Percentiles rank a stretch among this genome's conserved stretches.
These are phyloP conservation scores for Anomalospiza imberbis DNA, from an alignment of 2,797 vertebrate genomes.

Conservation along the genomic window DNA sequence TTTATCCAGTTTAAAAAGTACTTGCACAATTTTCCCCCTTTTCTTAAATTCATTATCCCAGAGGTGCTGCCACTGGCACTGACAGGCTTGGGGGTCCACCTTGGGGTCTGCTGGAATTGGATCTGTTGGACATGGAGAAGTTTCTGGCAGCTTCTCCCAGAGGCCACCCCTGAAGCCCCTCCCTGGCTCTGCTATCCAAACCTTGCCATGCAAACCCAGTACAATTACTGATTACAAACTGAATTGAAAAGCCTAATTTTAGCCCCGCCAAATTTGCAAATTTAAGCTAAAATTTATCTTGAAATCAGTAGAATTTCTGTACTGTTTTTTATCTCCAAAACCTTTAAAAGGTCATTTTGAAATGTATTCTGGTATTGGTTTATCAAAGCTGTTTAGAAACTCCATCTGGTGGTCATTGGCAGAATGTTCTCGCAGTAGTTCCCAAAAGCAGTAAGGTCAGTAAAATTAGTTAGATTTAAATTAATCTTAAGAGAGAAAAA, in stretches of 20 bases:
- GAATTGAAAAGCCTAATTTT: neutral
- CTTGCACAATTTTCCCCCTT: accelerated
- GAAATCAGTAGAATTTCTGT: neutral
- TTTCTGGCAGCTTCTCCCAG: neutral
- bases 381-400: conserved; percentile 11
- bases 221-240: neutral
- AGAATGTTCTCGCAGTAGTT: neutral
- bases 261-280: neutral
- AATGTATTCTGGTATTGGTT: neutral
- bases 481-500: neutral
- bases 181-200: neutral
- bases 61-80: neutral
- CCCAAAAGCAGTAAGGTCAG: neutral
- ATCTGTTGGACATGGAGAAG: neutral
- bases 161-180: neutral
- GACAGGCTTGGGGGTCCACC: neutral
- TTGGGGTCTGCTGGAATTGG: neutral
- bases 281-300: neutral
- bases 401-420: conserved; percentile 50
- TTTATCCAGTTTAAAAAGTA: neutral
- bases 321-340: neutral
- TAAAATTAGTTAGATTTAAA: neutral
- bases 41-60: neutral
- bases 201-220: neutral
- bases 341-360: neutral